Base-by-base conservation (phyloP, 2,797 vertebrate species). In the Perodicticus potto region DNA sequence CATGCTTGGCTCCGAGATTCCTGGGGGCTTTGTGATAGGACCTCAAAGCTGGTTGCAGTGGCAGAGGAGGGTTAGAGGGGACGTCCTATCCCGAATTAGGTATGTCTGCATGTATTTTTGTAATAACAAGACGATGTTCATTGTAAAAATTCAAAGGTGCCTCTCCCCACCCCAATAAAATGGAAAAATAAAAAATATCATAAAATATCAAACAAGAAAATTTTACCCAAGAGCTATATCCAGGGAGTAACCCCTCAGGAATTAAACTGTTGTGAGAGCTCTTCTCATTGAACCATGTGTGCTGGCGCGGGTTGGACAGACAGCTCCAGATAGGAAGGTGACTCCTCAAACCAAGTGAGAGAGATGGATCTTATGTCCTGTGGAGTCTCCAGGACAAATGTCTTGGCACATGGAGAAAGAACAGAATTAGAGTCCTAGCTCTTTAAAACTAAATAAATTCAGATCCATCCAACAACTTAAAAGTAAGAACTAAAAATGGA, bases 261-360 rank as follows among this genome's bases (percentile, higher is more conserved):
- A 45, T 22, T 19, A 32, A 77, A 10, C 5, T 11, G 17, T 22
- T 20, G 32, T 19, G 2, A 8, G 40, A 14, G 2, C 16, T 2
- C 61, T 6, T 22, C 49, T 11, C 19, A 1, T 10, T 7, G 6
- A 74, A 20, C 16, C 13, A 1, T 14, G 4, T 40, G 40, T 20
- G 49, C 0, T 0, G 16, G 19, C 1, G 2, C 23, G 13, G 40
- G 17, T 70, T 72, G 4, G 17, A 34, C 5, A 2, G 67, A 40
- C 20, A 25, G 0, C 4, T 25, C 27, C 37, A 2, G n/a, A 1
- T 0, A 0, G 61, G 55, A 65, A 1, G 23, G 43, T 23, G 10
- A 29, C 12, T 72, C 85, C 70, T 84, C 22, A 2, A 19, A 45
- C 27, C 49, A 5, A 74, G 40, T 4, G 45, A 53, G 43, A 34